Evolutionary conservation across 2,113 vertebrate species (phyloP).

Genomic region (Rhynchomys soricoides): DNA sequence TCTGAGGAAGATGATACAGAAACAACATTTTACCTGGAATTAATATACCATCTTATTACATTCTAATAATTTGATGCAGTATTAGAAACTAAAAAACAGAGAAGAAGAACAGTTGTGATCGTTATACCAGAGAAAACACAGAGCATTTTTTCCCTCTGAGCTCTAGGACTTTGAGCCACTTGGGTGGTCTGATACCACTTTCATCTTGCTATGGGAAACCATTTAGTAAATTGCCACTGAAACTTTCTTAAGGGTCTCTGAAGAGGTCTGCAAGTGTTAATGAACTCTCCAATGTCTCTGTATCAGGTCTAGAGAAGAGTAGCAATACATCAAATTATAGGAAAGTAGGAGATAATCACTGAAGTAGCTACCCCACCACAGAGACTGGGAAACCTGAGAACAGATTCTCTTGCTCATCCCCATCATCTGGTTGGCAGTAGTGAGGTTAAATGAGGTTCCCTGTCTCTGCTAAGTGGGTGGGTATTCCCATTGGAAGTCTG

Average conservation of each 20-base stretch:
- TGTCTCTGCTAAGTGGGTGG: constrained; percentile 57
- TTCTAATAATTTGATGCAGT: not conserved
- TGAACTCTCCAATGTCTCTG: not conserved
- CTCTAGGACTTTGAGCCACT: not conserved
- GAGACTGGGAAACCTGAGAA: not conserved
- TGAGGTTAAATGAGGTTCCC: constrained; percentile 69
- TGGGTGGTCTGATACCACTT: not conserved
- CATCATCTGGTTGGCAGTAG: not conserved
- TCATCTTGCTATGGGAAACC: not conserved
- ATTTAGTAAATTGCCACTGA: constrained; percentile 7
- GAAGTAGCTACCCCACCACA: not conserved
- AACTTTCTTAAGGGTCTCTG: not conserved
- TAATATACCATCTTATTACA: not conserved
- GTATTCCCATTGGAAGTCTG: constrained; percentile 70
- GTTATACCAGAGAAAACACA: not conserved
- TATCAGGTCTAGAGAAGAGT: not conserved
- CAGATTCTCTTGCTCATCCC: not conserved
- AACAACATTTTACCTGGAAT: not conserved
- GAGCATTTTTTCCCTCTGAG: not conserved
- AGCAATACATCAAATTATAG: not conserved
- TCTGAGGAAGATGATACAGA: not conserved
- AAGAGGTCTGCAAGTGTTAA: constrained; percentile 27
- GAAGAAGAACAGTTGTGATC: not conserved
- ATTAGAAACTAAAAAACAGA: not conserved
- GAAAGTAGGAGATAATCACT: not conserved